Conservation (phyloP, 2,888 invertebrate genomes). For the Drosophila subsilvestris region DNA sequence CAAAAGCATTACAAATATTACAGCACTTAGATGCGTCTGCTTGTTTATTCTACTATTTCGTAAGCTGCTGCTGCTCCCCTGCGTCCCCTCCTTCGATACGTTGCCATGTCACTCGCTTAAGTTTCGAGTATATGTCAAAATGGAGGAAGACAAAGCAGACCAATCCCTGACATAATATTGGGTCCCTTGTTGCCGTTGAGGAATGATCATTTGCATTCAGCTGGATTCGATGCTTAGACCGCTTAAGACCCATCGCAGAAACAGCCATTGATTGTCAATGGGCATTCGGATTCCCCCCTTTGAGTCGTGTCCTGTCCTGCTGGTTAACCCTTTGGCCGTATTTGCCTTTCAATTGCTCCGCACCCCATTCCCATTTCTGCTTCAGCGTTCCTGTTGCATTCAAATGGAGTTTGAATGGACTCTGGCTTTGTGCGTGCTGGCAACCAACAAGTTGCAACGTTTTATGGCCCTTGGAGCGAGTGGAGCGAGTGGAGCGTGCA, state of each 20-base stretch:
- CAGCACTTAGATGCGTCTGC: slow-evolving; percentile 28
- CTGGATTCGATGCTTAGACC: slow-evolving; percentile 19
- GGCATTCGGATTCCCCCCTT: slow-evolving; percentile 17
- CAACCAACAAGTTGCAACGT: slow-evolving; percentile 64
- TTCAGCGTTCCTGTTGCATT: slow-evolving; percentile 15
- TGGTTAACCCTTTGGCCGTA: slow-evolving; percentile 19
- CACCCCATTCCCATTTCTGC: slow-evolving; percentile 24
- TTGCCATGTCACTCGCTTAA: slow-evolving; percentile 32
- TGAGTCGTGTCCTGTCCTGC: slow-evolving; percentile 14
- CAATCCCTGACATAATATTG: slow-evolving; percentile 18
- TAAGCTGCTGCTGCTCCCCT: neutral
- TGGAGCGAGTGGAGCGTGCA: slow-evolving; percentile 18
- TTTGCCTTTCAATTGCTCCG: slow-evolving; percentile 42
- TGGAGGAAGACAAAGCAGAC: neutral
- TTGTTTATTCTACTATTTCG: slow-evolving; percentile 30
- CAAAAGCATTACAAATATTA: slow-evolving; percentile 31
- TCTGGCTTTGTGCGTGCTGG: slow-evolving; percentile 34
- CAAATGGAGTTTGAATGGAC: slow-evolving; percentile 47
- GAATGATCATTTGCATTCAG: slow-evolving; percentile 39
- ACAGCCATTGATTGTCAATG: slow-evolving; percentile 24
- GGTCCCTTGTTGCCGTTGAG: slow-evolving; percentile 9
- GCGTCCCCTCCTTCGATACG: slow-evolving; percentile 19
- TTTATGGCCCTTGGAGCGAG: slow-evolving; percentile 23
- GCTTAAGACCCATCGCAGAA: slow-evolving; percentile 26
- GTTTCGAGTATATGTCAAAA: neutral